Base-by-base conservation (phyloP, 2,113 vertebrate genomes). In the Seriola rivoliana region DNA sequence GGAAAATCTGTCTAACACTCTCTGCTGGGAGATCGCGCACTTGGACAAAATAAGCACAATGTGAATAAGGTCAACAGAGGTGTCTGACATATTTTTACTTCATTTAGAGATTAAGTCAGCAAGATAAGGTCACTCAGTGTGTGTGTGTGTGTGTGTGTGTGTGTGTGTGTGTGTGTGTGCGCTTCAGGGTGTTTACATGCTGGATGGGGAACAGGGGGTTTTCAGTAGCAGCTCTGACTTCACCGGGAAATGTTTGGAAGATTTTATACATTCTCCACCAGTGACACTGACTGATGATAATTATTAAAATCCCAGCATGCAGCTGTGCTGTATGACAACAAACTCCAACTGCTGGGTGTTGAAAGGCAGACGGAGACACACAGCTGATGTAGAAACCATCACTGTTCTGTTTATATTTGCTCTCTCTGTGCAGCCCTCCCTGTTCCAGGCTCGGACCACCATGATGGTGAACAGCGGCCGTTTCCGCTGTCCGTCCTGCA, bases 371-470 rank as follows among this genome's bases (percentile, higher is more conserved):
- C 5, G 13, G 19, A 70, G 16, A n/a, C 1, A 0, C 16, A 34
- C 66, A 68, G 66, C 44, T 52, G 66, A 32, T 52, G 54, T 12
- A 54, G 55, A 59, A 59, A 59, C 25, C 1, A 59, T 13, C 52
- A 23, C 17, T 16, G 25, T 40, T 17, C 5, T 16, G n/a, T 71
- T 71, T 10, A 23, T 3, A 38, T 44, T 25, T 36, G 4, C 58
- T n/a, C 34, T 1, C 1, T 52, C 59, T 25, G 66, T 85, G 58
- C 74, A 95, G 94, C 95, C 95, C 0, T 93, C 88, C 70, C 81
- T 95, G 80, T 95, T 95, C 71, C 94, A 96, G 92, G 92, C 95
- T 59, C 91, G 95, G 3, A 95, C 93, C 81, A 94, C 91, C 36
- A 90, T 93, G 86, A 1, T 78, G 66, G 91, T 92, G 73, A 90